Base-by-base conservation (phyloP, 1,140 invertebrate species). In the Drosophila cardini region DNA sequence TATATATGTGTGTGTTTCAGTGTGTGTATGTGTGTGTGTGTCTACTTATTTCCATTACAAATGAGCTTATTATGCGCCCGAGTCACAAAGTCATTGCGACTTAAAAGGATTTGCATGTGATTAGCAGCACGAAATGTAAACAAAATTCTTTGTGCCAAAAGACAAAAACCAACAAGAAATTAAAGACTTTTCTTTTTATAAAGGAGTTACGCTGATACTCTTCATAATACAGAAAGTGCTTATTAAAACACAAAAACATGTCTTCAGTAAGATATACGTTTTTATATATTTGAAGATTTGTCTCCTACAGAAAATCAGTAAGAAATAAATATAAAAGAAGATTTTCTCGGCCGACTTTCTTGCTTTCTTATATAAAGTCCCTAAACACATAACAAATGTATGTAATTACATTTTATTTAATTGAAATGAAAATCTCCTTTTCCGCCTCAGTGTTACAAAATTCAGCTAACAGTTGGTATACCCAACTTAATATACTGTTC, bases 21-120 rank as follows among this genome's bases (percentile, higher is more conserved):
- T 60, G 7, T 18, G 4, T 50, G 16, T 46, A 2, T 43, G 56
- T 52, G 38, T 50, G 36, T 58, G 78, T 61, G 52, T 48, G 40
- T 55, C 15, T 38, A 55, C 68, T 72, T 76, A 76, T 76, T 76
- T 76, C 68, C 85, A 84, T 87, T 87, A 87, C 83, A 87, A 87
- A 87, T 87, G 84, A 84, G 84, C 84, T 89, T 87, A 87, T 87
- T 87, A 87, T 90, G 70, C 80, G 83, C 73, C 79, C 80, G 69
- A 89, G 80, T 89, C 84, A 80, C 80, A 87, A 87, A 87, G 84
- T 89, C 84, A 87, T 84, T 75, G 84, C 84, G 84, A 87, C 84
- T 87, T 87, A 89, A 87, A 87, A 80, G 84, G 84, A 87, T 87
- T 87, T 87, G 84, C 84, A 87, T 87, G 84, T 87, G 84, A 87